Evolutionary conservation across 2,113 vertebrate species (phyloP), one percentile per base, ranked within the genome.

Genomic region (Camelus bactrianus): DNA sequence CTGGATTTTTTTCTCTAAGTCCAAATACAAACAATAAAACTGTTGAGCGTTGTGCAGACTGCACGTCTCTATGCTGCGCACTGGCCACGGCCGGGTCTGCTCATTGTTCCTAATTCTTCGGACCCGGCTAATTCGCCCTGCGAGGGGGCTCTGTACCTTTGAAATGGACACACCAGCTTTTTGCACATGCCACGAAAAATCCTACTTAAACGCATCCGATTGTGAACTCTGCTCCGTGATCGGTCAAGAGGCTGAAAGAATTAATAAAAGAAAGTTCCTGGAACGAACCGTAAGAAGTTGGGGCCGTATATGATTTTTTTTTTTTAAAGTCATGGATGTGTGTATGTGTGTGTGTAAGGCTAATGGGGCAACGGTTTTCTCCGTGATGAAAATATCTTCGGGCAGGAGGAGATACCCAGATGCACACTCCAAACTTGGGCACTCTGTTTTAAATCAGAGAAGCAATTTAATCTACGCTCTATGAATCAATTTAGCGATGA

Each of bases 381-480:
- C 35, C 30, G 5, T 0, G 10, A 62, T 26, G 84, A 73, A 38
- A 54, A 28, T 32, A 26, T 72, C 80, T 76, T 8, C 17, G 80
- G 50, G 81, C 13, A 24, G 65, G 69, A 85, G 56, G 52, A 86
- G 35, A 48, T 16, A 30, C 11, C 38, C 81, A 56, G 35, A 58
- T 58, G 9, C 84, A 65, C 62, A 28, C 52, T 73, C 76, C 77
- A 48, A 95, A 97, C 56, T 82, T 94, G 82, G 73, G 52, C 42
- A 38, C 42, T 96, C 60, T 46, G 80, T 88, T 93, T 94, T 82
- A 73, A 87, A 95, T 88, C 91, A 90, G 69, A 94, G 90, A 93
- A 89, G 88, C 97, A 83, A 95, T 97, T 94, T 92, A 95, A 90
- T 87, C 79, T 76, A 69, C 6, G n/a, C 80, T 76, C 87, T 60